A percentile compares a stretch with the other conserved stretches of the same genome.
phyloP scores from a whole-genome alignment of 1,140 invertebrate species.

The Trissolcus basalis region DNA sequence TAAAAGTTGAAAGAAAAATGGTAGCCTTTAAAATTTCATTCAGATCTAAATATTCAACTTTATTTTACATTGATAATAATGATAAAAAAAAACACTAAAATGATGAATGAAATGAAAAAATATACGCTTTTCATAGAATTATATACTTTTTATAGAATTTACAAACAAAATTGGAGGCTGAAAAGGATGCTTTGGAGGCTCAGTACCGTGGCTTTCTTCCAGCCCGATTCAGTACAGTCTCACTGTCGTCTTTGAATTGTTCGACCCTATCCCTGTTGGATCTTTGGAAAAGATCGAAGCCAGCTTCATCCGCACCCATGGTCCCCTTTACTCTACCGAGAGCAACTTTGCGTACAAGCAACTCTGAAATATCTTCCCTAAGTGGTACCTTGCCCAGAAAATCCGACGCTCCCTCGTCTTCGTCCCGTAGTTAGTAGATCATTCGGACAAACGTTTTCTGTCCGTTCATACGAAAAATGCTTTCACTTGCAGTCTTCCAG shows the following conservation, averaged over 20 bases:
- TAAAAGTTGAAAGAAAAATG: no score
- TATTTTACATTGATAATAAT: no score
- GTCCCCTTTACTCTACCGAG: slow-evolving; percentile 71
- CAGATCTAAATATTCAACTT: no score
- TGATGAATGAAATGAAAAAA: background rate
- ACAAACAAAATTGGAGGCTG: slow-evolving; percentile 70
- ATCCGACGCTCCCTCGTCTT: slow-evolving; percentile 58
- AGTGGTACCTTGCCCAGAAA: slow-evolving; percentile 66
- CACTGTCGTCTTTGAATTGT: slow-evolving; percentile 65
- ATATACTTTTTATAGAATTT: slow-evolving; percentile 73
- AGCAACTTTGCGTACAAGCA: slow-evolving; percentile 65
- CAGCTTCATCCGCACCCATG: slow-evolving; percentile 65
- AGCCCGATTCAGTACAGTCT: slow-evolving; percentile 68
- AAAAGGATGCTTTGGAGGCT: slow-evolving; percentile 73
- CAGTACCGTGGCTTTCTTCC: slow-evolving; percentile 71
- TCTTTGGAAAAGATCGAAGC: slow-evolving; percentile 64
- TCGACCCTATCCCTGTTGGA: slow-evolving; percentile 60
- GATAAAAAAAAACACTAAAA: no score
- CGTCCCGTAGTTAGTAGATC: slow-evolving; percentile 64
- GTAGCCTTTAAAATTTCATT: no score
- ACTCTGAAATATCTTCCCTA: slow-evolving; percentile 66
- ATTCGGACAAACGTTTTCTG: slow-evolving; percentile 21
- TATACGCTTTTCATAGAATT: slow-evolving; percentile 56
- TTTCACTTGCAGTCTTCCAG: slow-evolving; percentile 18
- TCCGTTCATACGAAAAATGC: slow-evolving; percentile 28